Evolutionary conservation across 2,888 invertebrate species (phyloP), one percentile per base, ranked within the genome.

Genomic region (Sicus ferrugineus): DNA sequence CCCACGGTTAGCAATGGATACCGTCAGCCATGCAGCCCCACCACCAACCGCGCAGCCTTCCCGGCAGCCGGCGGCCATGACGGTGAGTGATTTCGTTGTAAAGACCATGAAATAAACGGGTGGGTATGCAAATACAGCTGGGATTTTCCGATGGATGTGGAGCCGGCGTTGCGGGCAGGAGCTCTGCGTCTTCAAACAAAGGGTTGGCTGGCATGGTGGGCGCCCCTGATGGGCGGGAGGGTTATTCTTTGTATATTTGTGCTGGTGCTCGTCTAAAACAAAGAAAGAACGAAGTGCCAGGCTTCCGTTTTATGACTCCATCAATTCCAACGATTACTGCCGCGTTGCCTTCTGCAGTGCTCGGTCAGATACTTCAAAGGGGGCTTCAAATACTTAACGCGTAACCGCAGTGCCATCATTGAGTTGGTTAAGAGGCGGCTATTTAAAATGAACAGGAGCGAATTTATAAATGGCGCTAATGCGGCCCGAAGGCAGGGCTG

Each of bases 1-100:
- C 68, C 70, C 69, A 66, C 56, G 68, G 69, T 31, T 68, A 64
- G 72, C 74, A 73, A 76, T 75, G 73, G 75, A 73, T 67, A 70
- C 56, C 50, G 58, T 21, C 61, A 30, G 30, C 65, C 30, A 66
- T 48, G 31, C 19, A 23, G 59, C 56, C 34, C 48, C 16, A n/a
- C 50, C 50, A 3, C n/a, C 72, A 76, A 28, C 28, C 42, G 56
- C 26, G 14, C 30, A 56, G n/a, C 28, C 30, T 26, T 23, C 11
- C 56, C 21, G 58, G 28, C 34, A 58, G 34, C 3, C 59, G 19
- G 59, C 23, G 34, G 50, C 38, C 23, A 38, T 54, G 65, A 28
- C 54, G 54, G 52, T 65, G 54, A 65, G 65, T 65, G 65, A 65
- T 52, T 16, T 16, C 26, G 52, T 16, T 54, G 14, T 14, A n/a